Percentiles rank a stretch among this genome's conserved stretches.
These are phyloP conservation scores for Xyliphius kryptos DNA, from an alignment of 2,113 vertebrate genomes.

Conservation along the genomic window DNA sequence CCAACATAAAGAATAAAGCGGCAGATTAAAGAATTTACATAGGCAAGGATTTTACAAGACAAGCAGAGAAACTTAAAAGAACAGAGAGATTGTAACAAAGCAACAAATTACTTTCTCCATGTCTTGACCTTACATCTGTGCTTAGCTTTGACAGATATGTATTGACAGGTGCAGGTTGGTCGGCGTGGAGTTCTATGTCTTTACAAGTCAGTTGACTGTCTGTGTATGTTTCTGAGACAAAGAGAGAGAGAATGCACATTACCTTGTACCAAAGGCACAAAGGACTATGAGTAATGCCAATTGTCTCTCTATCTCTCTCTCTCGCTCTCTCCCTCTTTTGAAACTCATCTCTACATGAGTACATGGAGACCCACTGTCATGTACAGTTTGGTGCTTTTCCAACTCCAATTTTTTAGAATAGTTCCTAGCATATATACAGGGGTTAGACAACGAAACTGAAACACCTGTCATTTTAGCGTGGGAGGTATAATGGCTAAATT, in stretches of 20 bases:
- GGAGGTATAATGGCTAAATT: too few relatives aligned
- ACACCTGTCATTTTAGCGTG: too few relatives aligned
- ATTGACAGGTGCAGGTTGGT: not conserved
- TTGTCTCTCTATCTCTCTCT: too few relatives aligned
- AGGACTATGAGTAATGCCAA: slow-evolving; percentile 22
- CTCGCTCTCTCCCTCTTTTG: too few relatives aligned
- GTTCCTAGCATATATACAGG: too few relatives aligned
- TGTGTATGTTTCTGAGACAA: too few relatives aligned
- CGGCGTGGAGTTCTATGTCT: not conserved
- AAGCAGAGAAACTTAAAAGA: slow-evolving; percentile 3
- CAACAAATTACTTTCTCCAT: slow-evolving; percentile 4
- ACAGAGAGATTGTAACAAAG: slow-evolving; percentile 27
- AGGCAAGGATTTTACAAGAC: not conserved
- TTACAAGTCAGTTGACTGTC: not conserved
- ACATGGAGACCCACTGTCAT: too few relatives aligned
- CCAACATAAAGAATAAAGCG: slow-evolving; percentile 9
- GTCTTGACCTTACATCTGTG: slow-evolving; percentile 12
- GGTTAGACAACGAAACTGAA: too few relatives aligned
- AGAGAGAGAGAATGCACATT: too few relatives aligned
- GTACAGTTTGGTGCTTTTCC: too few relatives aligned
- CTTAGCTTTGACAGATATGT: not conserved
- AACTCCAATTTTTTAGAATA: too few relatives aligned
- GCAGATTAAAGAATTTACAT: not conserved
- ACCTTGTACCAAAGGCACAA: slow-evolving; percentile 24
- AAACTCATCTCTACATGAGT: too few relatives aligned